Evolutionary conservation across 92 coral and sea anemone species (phyloP).

Genomic region (Heteractis magnifica): DNA sequence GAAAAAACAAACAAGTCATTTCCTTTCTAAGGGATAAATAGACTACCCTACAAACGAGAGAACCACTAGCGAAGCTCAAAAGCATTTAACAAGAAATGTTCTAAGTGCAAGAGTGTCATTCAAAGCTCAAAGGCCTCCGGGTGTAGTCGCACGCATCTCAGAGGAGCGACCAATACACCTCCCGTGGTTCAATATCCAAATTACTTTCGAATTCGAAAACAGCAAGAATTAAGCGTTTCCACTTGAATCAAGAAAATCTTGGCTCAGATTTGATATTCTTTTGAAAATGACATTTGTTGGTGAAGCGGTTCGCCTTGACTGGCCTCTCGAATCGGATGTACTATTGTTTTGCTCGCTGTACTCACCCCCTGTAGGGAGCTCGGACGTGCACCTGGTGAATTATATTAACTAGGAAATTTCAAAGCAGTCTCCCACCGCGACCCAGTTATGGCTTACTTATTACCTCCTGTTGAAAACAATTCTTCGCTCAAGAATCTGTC

Average conservation of each 20-base stretch:
- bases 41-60: not conserved
- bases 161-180: not conserved
- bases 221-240: not conserved
- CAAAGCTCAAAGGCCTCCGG: not conserved
- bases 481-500: not conserved
- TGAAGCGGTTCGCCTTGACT: not conserved
- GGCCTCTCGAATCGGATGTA: not conserved
- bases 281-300: not conserved
- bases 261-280: not conserved
- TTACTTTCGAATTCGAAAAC: not conserved
- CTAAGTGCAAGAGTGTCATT: not conserved
- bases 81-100: not conserved
- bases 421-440: conserved; percentile 11
- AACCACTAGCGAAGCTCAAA: conserved; percentile 10
- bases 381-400: conserved; percentile 4
- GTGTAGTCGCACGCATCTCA: not conserved
- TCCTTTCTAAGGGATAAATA: not conserved
- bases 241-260: not conserved
- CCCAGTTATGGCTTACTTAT: conserved; percentile 1
- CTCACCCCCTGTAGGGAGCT: not conserved
- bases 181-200: not conserved
- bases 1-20: not conserved
- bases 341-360: not conserved
- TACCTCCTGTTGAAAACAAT: conserved; percentile 21
- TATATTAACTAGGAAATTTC: conserved; percentile 1